Base-by-base conservation (phyloP, 2,113 vertebrate genomes). In the Uria lomvia region DNA sequence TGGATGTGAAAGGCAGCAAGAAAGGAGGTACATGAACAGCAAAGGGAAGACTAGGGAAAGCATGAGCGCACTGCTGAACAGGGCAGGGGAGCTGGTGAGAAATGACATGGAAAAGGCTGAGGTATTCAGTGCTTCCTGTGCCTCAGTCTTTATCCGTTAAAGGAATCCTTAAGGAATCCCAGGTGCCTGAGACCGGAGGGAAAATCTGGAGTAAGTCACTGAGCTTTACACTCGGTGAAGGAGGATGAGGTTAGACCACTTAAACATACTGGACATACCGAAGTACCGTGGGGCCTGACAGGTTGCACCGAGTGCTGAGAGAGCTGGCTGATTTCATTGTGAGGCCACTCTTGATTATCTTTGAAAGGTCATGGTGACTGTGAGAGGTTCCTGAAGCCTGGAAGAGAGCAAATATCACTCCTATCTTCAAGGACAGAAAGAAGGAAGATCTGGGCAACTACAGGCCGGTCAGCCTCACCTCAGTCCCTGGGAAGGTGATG, bases 231-330 rank as follows among this genome's bases (percentile, higher is more conserved):
- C 16, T 80, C 26, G 17, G 17, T 43, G 53, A 62, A 67, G 22
- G 42, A 72, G 30, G 15, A 49, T 0, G 3, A 67, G 30, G 29
- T 62, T 76, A 79, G 52, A 87, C 63, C 23, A 49, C 43, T 63
- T 73, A 59, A 87, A 66, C 62, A 70, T 42, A 66, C 47, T 26
- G 47, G n/a, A 40, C 49, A 15, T 53, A 53, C 38, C 12, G 12
- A 34, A 56, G 86, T 68, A 13, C 47, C 0, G 0, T 56, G 53
- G 29, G 15, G 29, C 36, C 59, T 90, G 49, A 42, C 0, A 0
- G 65, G 36, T 56, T 85, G 84, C 47, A 79, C 40, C 32, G 56
- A 58, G 34, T 45, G 26, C 62, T 66, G 47, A 78, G 36, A 78
- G 82, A 80, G 79, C 42, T 85, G 68, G 47, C 84, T 85, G 84